Conservation (phyloP, 2,888 invertebrate genomes). For the Rotaria magnacalcarata region DNA sequence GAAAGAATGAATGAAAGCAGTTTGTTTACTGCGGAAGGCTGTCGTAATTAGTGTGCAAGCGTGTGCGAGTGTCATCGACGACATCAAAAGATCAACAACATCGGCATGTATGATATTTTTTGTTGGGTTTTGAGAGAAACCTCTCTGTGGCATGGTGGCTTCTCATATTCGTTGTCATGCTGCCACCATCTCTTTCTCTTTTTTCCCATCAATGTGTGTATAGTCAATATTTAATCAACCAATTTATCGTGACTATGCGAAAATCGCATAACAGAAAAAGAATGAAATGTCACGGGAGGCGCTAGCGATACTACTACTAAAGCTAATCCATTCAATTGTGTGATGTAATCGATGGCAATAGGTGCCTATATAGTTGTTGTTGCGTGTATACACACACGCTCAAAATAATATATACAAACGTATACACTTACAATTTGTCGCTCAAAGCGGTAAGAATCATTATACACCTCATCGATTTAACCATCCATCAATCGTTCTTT, state of each 20-base stretch:
- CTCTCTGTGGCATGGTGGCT: not conserved
- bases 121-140: not conserved
- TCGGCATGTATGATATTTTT: constrained; percentile 13
- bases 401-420: not conserved
- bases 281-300: constrained; percentile 9
- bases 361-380: not conserved
- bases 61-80: not conserved
- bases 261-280: not conserved
- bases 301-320: not conserved
- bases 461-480: not conserved
- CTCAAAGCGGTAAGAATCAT: constrained; percentile 1
- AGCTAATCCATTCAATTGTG: constrained; percentile 17
- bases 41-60: constrained; percentile 4
- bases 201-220: not conserved
- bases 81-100: constrained; percentile 18
- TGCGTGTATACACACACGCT: not conserved
- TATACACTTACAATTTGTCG: constrained; percentile 11
- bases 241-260: constrained; percentile 22
- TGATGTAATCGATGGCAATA: not conserved
- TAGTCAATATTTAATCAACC: constrained; percentile 25
- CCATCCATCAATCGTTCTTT: not conserved
- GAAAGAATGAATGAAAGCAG: not conserved
- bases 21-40: constrained; percentile 6
- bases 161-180: constrained; percentile 12
- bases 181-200: constrained; percentile 8